A percentile compares a stretch with the other conserved stretches of the same genome.
Conservation (phyloP, 2,888 invertebrate genomes). For the Lasioglossum vierecki region DNA sequence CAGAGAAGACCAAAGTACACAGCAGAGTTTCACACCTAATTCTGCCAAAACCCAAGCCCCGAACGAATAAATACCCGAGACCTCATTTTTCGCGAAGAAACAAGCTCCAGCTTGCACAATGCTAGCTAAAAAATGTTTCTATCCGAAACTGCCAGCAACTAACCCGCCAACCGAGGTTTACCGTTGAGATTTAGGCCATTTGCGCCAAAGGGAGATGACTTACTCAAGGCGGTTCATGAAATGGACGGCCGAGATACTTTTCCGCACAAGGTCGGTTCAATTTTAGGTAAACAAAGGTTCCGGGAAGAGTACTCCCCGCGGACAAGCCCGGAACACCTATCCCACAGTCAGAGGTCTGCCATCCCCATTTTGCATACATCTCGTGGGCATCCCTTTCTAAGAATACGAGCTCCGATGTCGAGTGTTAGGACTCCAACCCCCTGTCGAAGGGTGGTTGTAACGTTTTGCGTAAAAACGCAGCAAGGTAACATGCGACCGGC, state of each 20-base stretch:
- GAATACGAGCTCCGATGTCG: not conserved
- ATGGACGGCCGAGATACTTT: slow-evolving; percentile 4
- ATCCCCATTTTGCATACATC: slow-evolving; percentile 30
- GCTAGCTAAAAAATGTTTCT: not conserved
- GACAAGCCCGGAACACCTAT: slow-evolving; percentile 15
- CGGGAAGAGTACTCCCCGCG: not conserved
- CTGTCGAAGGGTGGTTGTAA: not conserved
- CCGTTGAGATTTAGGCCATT: not conserved
- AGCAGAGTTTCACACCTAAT: not conserved
- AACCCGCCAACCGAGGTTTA: not conserved
- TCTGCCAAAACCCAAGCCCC: not conserved
- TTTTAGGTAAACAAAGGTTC: slow-evolving; percentile 32
- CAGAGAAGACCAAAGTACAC: not conserved
- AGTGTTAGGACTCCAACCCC: not conserved
- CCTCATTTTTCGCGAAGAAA: not conserved
- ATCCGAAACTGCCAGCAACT: not conserved
- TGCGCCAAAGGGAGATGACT: not conserved
- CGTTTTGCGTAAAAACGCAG: slow-evolving; percentile 13
- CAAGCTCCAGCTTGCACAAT: not conserved
- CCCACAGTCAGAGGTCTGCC: slow-evolving; percentile 11
- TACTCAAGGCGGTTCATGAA: not conserved
- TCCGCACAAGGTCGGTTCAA: not conserved
- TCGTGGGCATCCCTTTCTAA: slow-evolving; percentile 17
- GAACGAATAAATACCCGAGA: not conserved
- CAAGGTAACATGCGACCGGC: slow-evolving; percentile 34